A percentile compares a stretch with the other conserved stretches of the same genome.
phyloP scores from a whole-genome alignment of 2,888 invertebrate species.

The Priocnemis perturbator region DNA sequence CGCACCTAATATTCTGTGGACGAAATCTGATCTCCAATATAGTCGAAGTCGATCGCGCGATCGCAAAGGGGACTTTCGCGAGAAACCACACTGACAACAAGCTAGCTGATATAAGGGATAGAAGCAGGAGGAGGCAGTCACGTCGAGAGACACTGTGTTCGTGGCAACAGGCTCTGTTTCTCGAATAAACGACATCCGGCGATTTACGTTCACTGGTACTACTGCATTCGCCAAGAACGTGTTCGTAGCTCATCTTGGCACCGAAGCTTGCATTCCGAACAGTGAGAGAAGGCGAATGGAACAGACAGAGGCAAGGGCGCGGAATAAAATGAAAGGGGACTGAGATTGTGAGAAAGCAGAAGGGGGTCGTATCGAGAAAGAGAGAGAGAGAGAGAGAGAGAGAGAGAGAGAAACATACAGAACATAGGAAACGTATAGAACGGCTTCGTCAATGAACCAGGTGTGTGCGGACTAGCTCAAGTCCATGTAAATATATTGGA shows the following conservation, averaged over 20 bases:
- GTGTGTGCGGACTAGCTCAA: background rate
- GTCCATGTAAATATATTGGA: background rate
- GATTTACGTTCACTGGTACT: no score
- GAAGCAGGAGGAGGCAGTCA: no score
- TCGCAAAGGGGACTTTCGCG: no score
- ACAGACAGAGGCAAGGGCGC: slow-evolving; percentile 12
- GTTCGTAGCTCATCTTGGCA: slow-evolving; percentile 2
- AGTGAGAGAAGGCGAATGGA: background rate
- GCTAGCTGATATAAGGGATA: no score
- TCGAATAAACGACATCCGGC: no score
- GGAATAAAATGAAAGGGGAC: slow-evolving; percentile 11
- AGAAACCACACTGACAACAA: no score
- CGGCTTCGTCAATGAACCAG: slow-evolving; percentile 9
- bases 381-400: slow-evolving; percentile 3
- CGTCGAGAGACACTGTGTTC: no score
- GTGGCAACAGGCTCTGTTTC: no score
- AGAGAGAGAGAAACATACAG: background rate
- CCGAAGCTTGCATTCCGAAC: background rate
- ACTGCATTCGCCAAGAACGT: background rate
- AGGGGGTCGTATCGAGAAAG: background rate
- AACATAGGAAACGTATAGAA: background rate
- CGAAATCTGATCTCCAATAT: no score
- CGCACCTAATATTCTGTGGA: no score
- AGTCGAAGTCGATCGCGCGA: no score
- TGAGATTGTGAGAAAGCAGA: slow-evolving; percentile 8